phyloP scores from a whole-genome alignment of 2,113 vertebrate species.

The Chamaetylas fuelleborni region DNA sequence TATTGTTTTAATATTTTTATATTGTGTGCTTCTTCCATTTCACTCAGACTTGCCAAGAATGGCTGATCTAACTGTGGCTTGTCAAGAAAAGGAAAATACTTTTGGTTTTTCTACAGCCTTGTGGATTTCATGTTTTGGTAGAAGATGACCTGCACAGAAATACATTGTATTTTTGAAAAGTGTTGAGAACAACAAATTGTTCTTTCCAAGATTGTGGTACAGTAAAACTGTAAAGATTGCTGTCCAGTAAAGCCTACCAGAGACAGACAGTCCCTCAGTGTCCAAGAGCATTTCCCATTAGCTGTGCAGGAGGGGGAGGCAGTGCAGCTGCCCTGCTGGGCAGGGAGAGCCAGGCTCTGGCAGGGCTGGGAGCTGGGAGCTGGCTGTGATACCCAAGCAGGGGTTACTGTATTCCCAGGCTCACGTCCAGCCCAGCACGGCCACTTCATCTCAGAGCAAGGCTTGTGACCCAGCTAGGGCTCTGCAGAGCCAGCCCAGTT shows the following conservation, averaged over 20 bases:
- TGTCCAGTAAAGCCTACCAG: neutral
- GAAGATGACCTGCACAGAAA: neutral
- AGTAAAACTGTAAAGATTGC: neutral
- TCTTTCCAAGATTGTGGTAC: neutral
- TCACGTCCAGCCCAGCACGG: neutral
- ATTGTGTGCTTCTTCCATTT: neutral
- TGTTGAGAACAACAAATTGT: neutral
- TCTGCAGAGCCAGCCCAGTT: neutral
- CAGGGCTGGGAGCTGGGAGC: neutral
- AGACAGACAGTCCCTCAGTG: neutral
- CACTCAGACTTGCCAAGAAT: neutral
- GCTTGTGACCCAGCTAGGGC: neutral
- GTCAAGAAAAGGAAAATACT: neutral
- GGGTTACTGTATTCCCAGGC: neutral
- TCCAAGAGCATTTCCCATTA: rapidly evolving
- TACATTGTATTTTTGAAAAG: neutral
- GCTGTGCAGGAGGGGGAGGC: neutral
- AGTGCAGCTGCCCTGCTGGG: neutral
- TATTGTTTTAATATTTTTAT: too few species aligned
- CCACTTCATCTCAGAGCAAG: neutral
- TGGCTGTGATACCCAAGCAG: too few species aligned
- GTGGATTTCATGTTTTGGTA: neutral
- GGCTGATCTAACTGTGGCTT: neutral
- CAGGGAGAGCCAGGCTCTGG: neutral
- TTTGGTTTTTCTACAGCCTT: neutral